phyloP scores from a whole-genome alignment of 2,888 invertebrate species.

The Drosophila longiperda region DNA sequence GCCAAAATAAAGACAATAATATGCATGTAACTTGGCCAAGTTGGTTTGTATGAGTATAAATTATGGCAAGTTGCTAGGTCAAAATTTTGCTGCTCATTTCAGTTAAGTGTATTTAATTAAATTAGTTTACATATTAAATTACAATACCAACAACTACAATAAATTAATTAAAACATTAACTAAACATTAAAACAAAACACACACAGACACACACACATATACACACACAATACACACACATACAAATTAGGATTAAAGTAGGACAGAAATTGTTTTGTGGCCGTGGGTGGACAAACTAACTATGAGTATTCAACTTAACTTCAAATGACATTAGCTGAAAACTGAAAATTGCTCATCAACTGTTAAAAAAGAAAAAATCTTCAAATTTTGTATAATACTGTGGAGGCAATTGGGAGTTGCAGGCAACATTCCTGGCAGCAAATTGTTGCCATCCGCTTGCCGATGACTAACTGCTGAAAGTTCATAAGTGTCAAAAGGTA shows the following conservation, averaged over 20 bases:
- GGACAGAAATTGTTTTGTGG: slow-evolving; percentile 40
- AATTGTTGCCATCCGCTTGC: background rate
- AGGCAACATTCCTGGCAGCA: background rate
- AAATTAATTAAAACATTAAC: slow-evolving; percentile 77
- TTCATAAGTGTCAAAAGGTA: background rate
- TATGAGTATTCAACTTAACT: slow-evolving; percentile 23
- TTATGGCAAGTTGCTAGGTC: slow-evolving; percentile 77
- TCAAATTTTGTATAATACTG: background rate
- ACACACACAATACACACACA: slow-evolving; percentile 21
- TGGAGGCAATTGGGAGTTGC: background rate
- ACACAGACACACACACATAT: slow-evolving; percentile 16
- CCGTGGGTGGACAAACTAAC: slow-evolving; percentile 42
- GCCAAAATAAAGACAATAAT: slow-evolving; percentile 11
- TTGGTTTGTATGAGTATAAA: slow-evolving; percentile 43
- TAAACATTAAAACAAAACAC: slow-evolving; percentile 61
- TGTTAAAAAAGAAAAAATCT: background rate
- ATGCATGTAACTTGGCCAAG: slow-evolving; percentile 35
- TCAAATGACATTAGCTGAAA: slow-evolving; percentile 38
- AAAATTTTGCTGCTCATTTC: slow-evolving; percentile 57
- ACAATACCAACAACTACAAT: slow-evolving; percentile 80
- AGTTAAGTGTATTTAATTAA: slow-evolving; percentile 45
- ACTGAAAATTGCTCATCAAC: slow-evolving; percentile 1
- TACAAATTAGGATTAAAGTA: slow-evolving; percentile 39
- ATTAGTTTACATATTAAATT: slow-evolving; percentile 65
- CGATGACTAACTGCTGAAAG: background rate